These are phyloP conservation scores for Pheosia tremula DNA, from an alignment of 2,888 invertebrate species.

Conservation along the genomic window DNA sequence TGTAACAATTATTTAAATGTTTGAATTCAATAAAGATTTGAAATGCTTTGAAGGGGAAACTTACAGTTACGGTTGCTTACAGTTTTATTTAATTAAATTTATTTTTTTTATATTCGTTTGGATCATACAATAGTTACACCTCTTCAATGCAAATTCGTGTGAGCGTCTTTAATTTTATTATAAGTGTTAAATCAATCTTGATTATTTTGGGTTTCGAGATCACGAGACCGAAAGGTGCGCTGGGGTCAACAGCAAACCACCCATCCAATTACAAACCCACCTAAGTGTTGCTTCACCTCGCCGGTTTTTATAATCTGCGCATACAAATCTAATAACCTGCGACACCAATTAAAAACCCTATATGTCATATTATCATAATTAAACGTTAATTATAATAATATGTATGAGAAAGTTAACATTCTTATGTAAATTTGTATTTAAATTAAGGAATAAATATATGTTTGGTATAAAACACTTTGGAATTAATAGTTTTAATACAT, in stretches of 20 bases:
- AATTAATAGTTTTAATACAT: constrained; percentile 13
- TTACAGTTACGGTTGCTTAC: too few relatives aligned
- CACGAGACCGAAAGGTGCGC: not conserved
- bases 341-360: constrained; percentile 25
- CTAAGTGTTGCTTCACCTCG: constrained; percentile 16
- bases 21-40: too few relatives aligned
- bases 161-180: constrained; percentile 2
- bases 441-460: constrained; percentile 15
- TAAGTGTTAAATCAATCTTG: not conserved
- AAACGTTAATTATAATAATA: constrained; percentile 24
- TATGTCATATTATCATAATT: constrained; percentile 28
- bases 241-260: not conserved
- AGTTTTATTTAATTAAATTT: too few relatives aligned
- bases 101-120: too few relatives aligned
- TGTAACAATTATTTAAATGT: too few relatives aligned
- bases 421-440: constrained; percentile 34
- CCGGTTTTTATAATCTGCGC: not conserved
- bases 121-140: too few relatives aligned
- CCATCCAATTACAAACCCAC: constrained; percentile 13
- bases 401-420: constrained; percentile 39
- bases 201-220: too few relatives aligned
- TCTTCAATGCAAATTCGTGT: too few relatives aligned
- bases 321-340: constrained; percentile 14
- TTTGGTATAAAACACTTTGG: constrained; percentile 17
- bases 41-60: too few relatives aligned